Percentiles rank a stretch among this genome's conserved stretches.
Evolutionary conservation across 2,888 invertebrate species (phyloP).

Genomic region (Synergus itoensis): DNA sequence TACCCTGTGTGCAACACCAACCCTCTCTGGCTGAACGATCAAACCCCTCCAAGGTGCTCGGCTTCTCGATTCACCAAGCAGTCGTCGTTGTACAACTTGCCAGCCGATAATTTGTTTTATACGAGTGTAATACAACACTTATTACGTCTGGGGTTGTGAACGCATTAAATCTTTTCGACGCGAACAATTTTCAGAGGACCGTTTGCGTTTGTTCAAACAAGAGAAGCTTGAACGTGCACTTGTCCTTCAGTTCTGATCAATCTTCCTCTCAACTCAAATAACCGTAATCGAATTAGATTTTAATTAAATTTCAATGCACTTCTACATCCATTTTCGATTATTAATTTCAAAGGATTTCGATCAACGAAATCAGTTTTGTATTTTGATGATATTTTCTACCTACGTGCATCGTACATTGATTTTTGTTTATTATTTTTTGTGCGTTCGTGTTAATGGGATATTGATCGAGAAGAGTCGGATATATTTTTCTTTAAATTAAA

Average conservation of each 20-base stretch:
- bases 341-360: background rate
- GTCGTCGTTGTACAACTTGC: conserved; percentile 34
- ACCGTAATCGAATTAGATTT: conserved; percentile 14
- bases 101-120: conserved; percentile 62
- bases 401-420: background rate
- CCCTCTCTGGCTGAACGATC: conserved; percentile 43
- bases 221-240: conserved; percentile 1
- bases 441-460: background rate
- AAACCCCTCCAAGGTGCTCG: conserved; percentile 9
- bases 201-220: background rate
- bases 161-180: background rate
- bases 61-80: conserved; percentile 38
- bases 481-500: background rate
- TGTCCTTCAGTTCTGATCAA: background rate
- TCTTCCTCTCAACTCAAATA: conserved; percentile 17
- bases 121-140: conserved; percentile 62
- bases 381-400: conserved; percentile 5
- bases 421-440: background rate
- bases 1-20: conserved; percentile 51
- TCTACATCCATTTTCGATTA: background rate
- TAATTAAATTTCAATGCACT: conserved; percentile 2
- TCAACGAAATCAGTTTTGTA: background rate
- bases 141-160: conserved; percentile 53
- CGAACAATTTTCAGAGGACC: background rate
- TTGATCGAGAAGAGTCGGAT: conserved; percentile 5